phyloP scores from a whole-genome alignment of 92 coral and sea anemone species.

The Isaurus tuberculatus region DNA sequence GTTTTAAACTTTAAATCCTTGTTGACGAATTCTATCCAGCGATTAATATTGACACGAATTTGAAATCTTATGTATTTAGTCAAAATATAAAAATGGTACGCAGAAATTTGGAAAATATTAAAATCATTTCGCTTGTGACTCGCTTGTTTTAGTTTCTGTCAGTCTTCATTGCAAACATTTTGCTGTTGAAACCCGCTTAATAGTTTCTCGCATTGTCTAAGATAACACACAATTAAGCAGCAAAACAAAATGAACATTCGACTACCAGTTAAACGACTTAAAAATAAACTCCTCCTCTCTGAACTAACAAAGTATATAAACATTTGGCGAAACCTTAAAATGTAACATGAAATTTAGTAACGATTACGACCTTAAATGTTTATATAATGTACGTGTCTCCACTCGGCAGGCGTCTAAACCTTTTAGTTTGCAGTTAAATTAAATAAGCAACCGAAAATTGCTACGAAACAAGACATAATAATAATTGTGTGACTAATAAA shows the following conservation, averaged over 20 bases:
- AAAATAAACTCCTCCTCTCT: neutral
- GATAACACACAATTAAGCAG: neutral
- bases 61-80: no score
- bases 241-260: neutral
- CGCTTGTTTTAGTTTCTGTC: neutral
- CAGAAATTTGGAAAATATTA: no score
- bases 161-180: neutral
- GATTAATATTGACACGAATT: no score
- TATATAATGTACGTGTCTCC: neutral
- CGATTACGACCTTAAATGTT: neutral
- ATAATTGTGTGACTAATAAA: neutral
- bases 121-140: no score
- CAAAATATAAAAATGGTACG: no score
- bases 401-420: neutral
- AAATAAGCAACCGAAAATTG: neutral
- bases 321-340: neutral
- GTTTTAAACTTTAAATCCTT: no score
- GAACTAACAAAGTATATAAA: neutral
- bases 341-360: neutral
- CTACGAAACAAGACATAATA: neutral
- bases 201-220: neutral
- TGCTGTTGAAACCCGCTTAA: neutral
- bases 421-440: neutral
- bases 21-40: no score
- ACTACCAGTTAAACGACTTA: neutral